These are phyloP conservation scores for Orthochromis malagaraziensis DNA, from an alignment of 2,113 vertebrate genomes.

Conservation along the genomic window DNA sequence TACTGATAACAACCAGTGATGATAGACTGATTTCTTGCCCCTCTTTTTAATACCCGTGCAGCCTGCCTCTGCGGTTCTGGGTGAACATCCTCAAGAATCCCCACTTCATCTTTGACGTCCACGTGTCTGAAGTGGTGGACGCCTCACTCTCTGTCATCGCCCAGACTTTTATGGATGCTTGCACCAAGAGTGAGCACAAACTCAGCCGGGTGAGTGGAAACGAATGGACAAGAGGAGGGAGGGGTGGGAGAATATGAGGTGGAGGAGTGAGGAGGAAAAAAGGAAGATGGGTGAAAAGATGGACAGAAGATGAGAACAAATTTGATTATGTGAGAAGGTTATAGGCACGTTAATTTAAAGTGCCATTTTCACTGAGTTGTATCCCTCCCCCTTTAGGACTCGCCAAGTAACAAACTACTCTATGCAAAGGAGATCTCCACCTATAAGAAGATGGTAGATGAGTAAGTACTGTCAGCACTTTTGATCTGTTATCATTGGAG, in stretches of 20 bases:
- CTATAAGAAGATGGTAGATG: constrained; percentile 99
- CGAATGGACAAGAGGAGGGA: background rate
- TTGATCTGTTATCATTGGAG: background rate
- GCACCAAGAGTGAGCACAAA: constrained; percentile 97
- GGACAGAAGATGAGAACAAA: background rate
- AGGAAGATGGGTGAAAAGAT: background rate
- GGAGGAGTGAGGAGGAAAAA: background rate
- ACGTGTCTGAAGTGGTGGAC: constrained; percentile 94
- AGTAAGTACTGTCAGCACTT: constrained; percentile 77
- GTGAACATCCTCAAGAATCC: constrained; percentile 99
- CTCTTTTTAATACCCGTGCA: constrained; percentile 35
- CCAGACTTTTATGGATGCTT: constrained; percentile 99
- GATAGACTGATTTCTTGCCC: background rate
- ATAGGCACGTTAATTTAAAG: background rate
- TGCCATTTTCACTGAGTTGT: background rate
- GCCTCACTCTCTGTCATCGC: constrained; percentile 96
- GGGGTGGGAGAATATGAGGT: background rate
- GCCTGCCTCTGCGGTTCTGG: constrained; percentile 94
- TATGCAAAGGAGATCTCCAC: constrained; percentile 98
- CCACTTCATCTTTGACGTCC: constrained; percentile 95
- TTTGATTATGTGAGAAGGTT: background rate
- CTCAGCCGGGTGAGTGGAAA: constrained; percentile 85
- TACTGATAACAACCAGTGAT: background rate
- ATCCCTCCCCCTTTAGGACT: constrained; percentile 75
- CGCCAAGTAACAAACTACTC: constrained; percentile 97